Evolutionary conservation across 2,113 vertebrate species (phyloP), one percentile per base, ranked within the genome.

Genomic region (Notothenia coriiceps): DNA sequence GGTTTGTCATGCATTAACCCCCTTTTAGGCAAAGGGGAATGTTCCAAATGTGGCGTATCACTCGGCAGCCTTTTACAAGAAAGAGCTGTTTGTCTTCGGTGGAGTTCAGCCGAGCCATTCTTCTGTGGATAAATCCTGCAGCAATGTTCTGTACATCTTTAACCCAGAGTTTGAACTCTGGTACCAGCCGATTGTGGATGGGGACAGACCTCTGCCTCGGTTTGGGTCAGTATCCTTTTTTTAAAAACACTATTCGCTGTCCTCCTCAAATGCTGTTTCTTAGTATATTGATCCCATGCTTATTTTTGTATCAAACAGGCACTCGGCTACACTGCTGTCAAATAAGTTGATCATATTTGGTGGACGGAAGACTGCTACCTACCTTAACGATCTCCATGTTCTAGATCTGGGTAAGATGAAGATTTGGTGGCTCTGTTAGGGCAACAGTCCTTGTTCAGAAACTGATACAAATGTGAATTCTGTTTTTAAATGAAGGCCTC

Each of bases 151-250:
- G 22, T 97, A 96, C 83, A 93, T 98, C 89, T 98, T 97, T 77
- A 98, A 96, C 90, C 96, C 96, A 8, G 96, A 97, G 73, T 95
- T 95, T 91, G 95, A 96, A 86, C 95, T 98, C 72, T 98, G 97
- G 97, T 98, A 98, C 86, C 94, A 97, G 84, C 97, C 97, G 57
- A 97, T 98, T 50, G 95, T 96, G 66, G 97, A 97, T 83, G 97
- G 97, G n/a, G 92, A 96, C 62, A 94, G 88, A 78, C 97, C 97
- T 77, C 86, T 95, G 61, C 95, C 96, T 77, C 95, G 97, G 62
- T 94, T 96, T 87, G 96, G 96, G 97, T 98, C 61, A 93, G 97
- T 83, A 43, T 10, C 9, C 15, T 59, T 60, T 52, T 29, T 1
- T 56, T 25, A 71, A 0, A 2, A 22, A 54, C 25, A 20, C 29